Evolutionary conservation across 30 jellyfish, hydroid and myxozoan species (phyloP).

Genomic region (Rhopilema esculentum): DNA sequence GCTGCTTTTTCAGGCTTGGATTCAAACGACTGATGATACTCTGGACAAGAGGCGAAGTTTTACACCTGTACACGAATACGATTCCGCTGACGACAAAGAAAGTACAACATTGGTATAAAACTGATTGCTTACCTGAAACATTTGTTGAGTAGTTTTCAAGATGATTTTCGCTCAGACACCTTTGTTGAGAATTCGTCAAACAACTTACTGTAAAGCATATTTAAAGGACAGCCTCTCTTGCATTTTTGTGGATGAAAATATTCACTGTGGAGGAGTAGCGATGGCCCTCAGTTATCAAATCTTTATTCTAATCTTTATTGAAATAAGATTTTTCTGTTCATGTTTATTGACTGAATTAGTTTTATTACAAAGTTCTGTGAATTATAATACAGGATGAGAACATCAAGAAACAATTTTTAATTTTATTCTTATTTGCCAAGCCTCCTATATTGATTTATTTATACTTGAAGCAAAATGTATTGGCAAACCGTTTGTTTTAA

Average conservation of each 20-base stretch:
- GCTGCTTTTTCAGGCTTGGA: conserved; percentile 75
- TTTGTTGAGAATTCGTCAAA: neutral
- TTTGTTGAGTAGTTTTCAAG: neutral
- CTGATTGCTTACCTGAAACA: neutral
- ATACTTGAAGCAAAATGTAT: too few species aligned
- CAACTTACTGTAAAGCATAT: neutral
- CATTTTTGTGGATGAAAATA: neutral
- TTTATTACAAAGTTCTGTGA: too few species aligned
- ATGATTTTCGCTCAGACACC: neutral
- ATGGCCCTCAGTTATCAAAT: neutral
- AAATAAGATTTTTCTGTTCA: neutral
- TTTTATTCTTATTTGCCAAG: too few species aligned
- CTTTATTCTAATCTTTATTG: too few species aligned
- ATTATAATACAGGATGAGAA: neutral
- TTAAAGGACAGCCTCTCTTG: neutral
- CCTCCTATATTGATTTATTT: too few species aligned
- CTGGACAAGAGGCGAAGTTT: conserved; percentile 74
- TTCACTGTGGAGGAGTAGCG: neutral
- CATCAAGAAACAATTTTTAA: too few species aligned
- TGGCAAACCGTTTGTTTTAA: too few species aligned
- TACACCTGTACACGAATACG: conserved; percentile 69
- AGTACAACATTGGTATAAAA: conserved; percentile 71
- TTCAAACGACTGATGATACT: conserved; percentile 78
- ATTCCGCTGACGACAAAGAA: conserved; percentile 68
- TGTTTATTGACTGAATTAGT: neutral